Percentiles rank a stretch among this genome's conserved stretches.
Conservation (phyloP, 2,797 vertebrate genomes). For the Sibirionetta formosa region DNA sequence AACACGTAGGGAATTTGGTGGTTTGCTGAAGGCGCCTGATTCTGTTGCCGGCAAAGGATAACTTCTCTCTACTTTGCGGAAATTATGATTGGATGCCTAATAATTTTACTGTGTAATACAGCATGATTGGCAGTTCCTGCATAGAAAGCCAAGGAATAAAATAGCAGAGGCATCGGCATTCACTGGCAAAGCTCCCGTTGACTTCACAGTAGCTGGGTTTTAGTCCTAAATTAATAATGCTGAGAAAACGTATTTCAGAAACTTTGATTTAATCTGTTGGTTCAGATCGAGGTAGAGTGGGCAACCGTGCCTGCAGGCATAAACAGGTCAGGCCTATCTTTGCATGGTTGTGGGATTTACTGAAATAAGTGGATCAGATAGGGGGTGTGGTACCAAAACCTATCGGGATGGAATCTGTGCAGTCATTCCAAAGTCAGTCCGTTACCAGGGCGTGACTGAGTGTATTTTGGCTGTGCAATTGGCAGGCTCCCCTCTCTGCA, state of each 20-base stretch:
- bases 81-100: neutral
- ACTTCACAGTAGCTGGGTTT: conserved; percentile 21
- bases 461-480: conserved; percentile 18
- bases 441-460: conserved; percentile 26
- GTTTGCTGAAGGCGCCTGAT: neutral
- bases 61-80: conserved; percentile 9
- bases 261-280: neutral
- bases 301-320: neutral
- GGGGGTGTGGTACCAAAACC: conserved; percentile 15
- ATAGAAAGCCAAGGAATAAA: conserved; percentile 37
- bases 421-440: neutral
- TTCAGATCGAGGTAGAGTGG: conserved; percentile 8
- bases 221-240: conserved; percentile 4
- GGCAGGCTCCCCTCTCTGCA: neutral
- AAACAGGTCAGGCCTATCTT: neutral
- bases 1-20: neutral
- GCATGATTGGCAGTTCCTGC: conserved; percentile 43
- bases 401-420: conserved; percentile 7
- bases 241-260: conserved; percentile 37
- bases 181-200: conserved; percentile 1
- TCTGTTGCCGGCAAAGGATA: neutral
- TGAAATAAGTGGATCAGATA: conserved; percentile 37
- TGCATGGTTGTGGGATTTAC: neutral
- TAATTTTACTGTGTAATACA: neutral
- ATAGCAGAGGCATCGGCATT: neutral